Percentiles rank a stretch among this genome's conserved stretches.
These are phyloP conservation scores for Caenorhabditis drosophilae DNA, from an alignment of 2,888 invertebrate species.

Conservation along the genomic window DNA sequence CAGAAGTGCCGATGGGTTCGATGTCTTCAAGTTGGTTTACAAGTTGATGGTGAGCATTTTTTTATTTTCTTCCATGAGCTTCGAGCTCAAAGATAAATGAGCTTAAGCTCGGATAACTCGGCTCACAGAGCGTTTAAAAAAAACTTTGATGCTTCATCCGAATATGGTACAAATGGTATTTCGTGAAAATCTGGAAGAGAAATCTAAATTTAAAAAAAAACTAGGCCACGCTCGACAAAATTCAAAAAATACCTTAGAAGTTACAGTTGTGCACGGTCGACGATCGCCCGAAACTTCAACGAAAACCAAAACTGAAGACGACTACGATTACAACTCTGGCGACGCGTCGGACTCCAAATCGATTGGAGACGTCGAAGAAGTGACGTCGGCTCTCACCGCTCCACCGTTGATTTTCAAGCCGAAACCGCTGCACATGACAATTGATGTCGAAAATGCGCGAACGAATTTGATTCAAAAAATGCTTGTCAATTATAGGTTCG, in stretches of 20 bases:
- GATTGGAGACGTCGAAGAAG: constrained; percentile 4
- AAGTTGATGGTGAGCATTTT: constrained; percentile 26
- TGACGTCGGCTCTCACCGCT: neutral
- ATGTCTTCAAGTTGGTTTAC: constrained; percentile 32
- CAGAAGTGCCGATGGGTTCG: constrained; percentile 39
- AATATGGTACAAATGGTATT: too few species aligned
- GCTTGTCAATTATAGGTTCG: constrained; percentile 22
- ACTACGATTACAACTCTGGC: constrained; percentile 21
- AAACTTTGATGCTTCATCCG: too few species aligned
- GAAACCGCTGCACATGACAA: constrained; percentile 1
- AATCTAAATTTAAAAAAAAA: too few species aligned
- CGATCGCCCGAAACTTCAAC: constrained; percentile 6
- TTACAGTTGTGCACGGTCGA: constrained; percentile 24
- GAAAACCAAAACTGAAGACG: constrained; percentile 8
- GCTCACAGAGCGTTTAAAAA: too few species aligned
- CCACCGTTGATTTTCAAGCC: constrained; percentile 2
- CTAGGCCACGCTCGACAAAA: too few species aligned
- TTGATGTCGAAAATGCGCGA: constrained; percentile 12
- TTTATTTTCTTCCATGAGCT: too few species aligned
- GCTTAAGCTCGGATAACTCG: too few species aligned
- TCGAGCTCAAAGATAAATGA: too few species aligned
- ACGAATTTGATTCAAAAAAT: constrained; percentile 22
- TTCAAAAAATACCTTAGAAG: constrained; percentile 1
- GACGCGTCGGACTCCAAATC: constrained; percentile 23
- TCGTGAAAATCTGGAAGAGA: too few species aligned